Evolutionary conservation across 2,797 vertebrate species (phyloP).

Genomic region (Avahi laniger): DNA sequence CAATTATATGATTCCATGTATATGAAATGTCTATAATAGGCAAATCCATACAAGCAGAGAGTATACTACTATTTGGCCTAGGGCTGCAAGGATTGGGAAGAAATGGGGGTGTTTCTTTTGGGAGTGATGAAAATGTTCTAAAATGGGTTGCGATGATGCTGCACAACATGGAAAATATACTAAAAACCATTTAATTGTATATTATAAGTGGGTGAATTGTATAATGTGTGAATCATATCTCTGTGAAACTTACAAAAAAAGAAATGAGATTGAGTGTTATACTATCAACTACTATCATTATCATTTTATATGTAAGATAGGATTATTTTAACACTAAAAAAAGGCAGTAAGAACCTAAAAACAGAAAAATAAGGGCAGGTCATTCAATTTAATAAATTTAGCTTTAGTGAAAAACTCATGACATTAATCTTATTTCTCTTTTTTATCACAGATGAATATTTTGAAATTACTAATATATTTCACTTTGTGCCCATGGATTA

Average conservation of each 20-base stretch:
- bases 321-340: constrained; percentile 1
- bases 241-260: not conserved
- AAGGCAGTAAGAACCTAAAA: not conserved
- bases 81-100: not conserved
- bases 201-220: not conserved
- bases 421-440: not conserved
- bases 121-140: constrained; percentile 17
- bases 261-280: not conserved
- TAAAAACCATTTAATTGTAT: not conserved
- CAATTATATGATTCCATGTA: not conserved
- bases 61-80: not conserved
- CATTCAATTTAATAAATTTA: not conserved
- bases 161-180: not conserved
- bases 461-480: constrained; percentile 3
- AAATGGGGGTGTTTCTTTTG: not conserved
- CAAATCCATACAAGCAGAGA: not conserved
- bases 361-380: not conserved
- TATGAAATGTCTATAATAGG: not conserved
- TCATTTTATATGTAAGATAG: not conserved
- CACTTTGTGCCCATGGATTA: not conserved
- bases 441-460: not conserved
- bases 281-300: not conserved
- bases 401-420: not conserved
- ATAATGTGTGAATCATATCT: not conserved
- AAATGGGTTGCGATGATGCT: not conserved